Conservation (phyloP, 2,797 vertebrate genomes). For the Philypnodon macrostomus region DNA sequence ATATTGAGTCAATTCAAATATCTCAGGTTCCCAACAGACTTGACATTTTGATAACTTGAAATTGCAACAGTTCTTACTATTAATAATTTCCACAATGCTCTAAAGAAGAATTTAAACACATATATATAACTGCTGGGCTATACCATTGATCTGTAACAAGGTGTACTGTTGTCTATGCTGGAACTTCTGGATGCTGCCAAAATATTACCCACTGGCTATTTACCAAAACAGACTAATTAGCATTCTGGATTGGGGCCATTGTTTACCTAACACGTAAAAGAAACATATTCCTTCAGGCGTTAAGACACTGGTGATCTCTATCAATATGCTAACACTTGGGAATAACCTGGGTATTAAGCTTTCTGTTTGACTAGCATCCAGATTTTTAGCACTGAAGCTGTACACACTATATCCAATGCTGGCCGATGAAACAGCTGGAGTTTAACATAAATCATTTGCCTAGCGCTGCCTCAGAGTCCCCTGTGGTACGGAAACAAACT, state of each 20-base stretch:
- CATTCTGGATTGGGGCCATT: neutral
- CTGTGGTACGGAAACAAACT: constrained; percentile 17
- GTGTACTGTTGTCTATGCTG: neutral
- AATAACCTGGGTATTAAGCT: constrained; percentile 11
- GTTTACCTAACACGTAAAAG: constrained; percentile 12
- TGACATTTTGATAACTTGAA: no score
- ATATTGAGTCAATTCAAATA: no score
- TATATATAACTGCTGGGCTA: no score
- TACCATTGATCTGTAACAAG: no score
- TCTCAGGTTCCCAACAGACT: no score
- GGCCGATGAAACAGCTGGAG: constrained; percentile 31
- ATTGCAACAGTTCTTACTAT: no score
- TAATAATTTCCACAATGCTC: no score
- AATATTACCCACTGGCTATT: neutral
- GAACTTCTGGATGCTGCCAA: neutral
- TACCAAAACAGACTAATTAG: neutral
- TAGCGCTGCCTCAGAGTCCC: constrained; percentile 20
- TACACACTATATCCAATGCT: constrained; percentile 11
- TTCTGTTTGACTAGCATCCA: constrained; percentile 9
- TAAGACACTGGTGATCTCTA: constrained; percentile 8
- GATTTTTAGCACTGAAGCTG: constrained; percentile 3
- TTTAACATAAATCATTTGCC: constrained; percentile 24
- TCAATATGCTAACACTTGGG: constrained; percentile 23
- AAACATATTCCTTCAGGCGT: constrained; percentile 10
- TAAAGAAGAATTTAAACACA: no score